Evolutionary conservation across 2,113 vertebrate genomes (phyloP).

Genomic region (Albula glossodonta): DNA sequence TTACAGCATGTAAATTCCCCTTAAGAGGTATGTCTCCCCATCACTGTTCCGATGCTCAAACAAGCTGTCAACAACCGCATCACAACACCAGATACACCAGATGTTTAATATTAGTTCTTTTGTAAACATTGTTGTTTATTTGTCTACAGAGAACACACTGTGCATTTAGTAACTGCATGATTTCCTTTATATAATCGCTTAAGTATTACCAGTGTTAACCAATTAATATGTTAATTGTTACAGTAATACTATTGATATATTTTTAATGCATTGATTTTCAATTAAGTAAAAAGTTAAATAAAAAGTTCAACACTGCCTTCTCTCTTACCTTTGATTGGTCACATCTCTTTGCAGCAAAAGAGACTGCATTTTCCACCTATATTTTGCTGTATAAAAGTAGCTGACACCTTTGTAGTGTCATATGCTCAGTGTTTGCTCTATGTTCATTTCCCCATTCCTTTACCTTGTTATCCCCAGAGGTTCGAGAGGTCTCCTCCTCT

Average conservation of each 20-base stretch:
- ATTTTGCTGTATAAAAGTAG: neutral
- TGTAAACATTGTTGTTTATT: neutral
- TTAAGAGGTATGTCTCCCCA: neutral
- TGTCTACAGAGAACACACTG: too few species aligned
- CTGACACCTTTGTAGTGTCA: neutral
- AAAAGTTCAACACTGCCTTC: neutral
- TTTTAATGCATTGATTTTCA: neutral
- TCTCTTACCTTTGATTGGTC: too few species aligned
- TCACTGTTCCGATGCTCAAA: neutral
- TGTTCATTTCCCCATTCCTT: neutral
- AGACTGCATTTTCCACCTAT: too few species aligned
- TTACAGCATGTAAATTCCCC: neutral
- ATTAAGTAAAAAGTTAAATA: neutral
- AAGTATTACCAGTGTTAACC: too few species aligned
- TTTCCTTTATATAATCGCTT: too few species aligned
- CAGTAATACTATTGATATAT: too few species aligned
- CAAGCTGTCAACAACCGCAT: too few species aligned
- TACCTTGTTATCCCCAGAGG: conserved; percentile 73
- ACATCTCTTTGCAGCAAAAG: neutral
- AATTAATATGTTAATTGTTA: neutral
- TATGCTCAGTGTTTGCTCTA: neutral
- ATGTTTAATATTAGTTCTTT: neutral
- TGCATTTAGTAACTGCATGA: neutral
- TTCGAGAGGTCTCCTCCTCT: conserved; percentile 71
- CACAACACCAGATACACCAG: too few species aligned